Evolutionary conservation across 2,888 invertebrate genomes (phyloP).

Genomic region (Lysandra coridon): DNA sequence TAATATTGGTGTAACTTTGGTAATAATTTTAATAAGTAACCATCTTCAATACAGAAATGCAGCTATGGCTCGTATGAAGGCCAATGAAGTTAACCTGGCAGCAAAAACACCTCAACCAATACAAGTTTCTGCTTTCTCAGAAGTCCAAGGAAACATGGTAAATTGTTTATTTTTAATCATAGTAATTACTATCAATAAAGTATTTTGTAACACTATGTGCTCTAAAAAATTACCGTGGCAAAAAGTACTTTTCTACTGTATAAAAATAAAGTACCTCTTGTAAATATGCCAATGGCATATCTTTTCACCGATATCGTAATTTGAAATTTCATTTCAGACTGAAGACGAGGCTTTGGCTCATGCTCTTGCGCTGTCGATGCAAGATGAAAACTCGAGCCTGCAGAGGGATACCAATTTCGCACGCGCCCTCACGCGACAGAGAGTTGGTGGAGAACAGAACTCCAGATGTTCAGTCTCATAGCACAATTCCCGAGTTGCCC

Average conservation of each 20-base stretch:
- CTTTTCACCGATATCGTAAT: background rate
- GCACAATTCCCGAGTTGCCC: slow-evolving; percentile 36
- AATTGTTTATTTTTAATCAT: slow-evolving; percentile 39
- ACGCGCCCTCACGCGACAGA: slow-evolving; percentile 66
- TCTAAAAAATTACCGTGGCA: too few relatives aligned
- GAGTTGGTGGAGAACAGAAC: slow-evolving; percentile 70
- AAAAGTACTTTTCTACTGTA: too few relatives aligned
- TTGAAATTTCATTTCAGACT: slow-evolving; percentile 70
- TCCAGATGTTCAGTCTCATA: slow-evolving; percentile 64
- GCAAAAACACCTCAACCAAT: slow-evolving; percentile 55
- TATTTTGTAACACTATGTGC: too few relatives aligned
- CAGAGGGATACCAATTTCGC: slow-evolving; percentile 73
- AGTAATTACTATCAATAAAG: too few relatives aligned
- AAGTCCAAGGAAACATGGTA: slow-evolving; percentile 85
- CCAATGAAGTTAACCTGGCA: slow-evolving; percentile 50
- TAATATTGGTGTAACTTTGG: background rate
- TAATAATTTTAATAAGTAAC: slow-evolving; percentile 8
- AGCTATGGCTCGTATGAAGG: slow-evolving; percentile 67
- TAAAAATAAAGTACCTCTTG: too few relatives aligned
- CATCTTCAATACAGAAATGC: slow-evolving; percentile 60
- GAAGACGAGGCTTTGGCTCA: slow-evolving; percentile 95
- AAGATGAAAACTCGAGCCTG: slow-evolving; percentile 61
- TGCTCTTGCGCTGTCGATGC: slow-evolving; percentile 89
- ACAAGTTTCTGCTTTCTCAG: slow-evolving; percentile 56
- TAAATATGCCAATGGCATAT: too few relatives aligned